Evolutionary conservation across 53 echinoderm and acorn worm species (phyloP), one percentile per base, ranked within the genome.

Genomic region (Astropecten irregularis): DNA sequence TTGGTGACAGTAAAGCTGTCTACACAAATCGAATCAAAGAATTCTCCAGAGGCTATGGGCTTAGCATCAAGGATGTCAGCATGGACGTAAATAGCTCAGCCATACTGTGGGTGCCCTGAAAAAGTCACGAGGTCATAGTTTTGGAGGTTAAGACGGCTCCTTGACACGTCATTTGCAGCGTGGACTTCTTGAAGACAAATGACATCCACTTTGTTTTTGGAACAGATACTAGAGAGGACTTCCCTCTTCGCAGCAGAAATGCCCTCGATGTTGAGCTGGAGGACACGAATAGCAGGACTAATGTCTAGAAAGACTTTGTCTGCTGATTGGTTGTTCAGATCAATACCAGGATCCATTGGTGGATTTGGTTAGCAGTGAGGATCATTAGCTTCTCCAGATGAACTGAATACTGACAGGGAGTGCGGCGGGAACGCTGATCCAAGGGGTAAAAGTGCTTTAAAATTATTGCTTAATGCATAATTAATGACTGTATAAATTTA

Each of bases 111-210:
- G 23, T 74, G 76, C 0, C 36, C 76, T 22, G 35, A 8, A 13
- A 57, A 74, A 56, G 76, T 56, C 54, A 74, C 76, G 29, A 54
- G 76, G 56, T 74, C 76, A 40, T 44, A 69, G 69, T 69, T 69
- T n/a, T n/a, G n/a, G n/a, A n/a, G 10, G 19, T 23, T 48, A 31
- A 48, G 28, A 32, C 72, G 48, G 51, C 53, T 34, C 32, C 40
- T 74, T 30, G 76, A 26, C 9, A 3, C 13, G 8, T 74, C n/a
- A 22, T 16, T 13, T 20, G 3, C 49, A 19, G 47, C 71, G 28
- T 71, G 71, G 9, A 50, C 71, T 71, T 71, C 71, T 71, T 71
- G 71, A 2, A 47, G 71, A 23, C 71, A 71, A 23, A 71, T 71
- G 1, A 71, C 19, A 36, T 74, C 76, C 53, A 74, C 40, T 26